phyloP scores from a whole-genome alignment of 2,888 invertebrate species.

The Mesorhabditis sp. region DNA sequence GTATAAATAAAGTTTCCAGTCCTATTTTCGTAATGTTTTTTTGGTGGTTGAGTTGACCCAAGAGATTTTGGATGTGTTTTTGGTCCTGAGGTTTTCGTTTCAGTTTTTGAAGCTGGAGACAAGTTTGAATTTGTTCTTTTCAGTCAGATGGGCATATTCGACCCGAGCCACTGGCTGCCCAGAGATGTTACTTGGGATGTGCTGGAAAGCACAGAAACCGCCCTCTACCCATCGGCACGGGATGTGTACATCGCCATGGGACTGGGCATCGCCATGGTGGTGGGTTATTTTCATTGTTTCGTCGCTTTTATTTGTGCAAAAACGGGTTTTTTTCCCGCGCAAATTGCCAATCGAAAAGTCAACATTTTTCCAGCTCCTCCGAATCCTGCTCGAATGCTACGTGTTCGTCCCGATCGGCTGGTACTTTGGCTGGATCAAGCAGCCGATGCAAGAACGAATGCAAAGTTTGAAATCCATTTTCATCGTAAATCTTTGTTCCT shows the following conservation, averaged over 20 bases:
- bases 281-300: constrained; percentile 15
- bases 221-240: constrained; percentile 35
- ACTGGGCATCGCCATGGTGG: constrained; percentile 29
- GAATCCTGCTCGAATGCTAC: constrained; percentile 40
- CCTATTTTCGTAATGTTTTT: too few species aligned
- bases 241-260: constrained; percentile 39
- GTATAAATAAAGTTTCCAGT: too few species aligned
- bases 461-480: neutral
- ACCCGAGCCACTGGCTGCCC: constrained; percentile 51
- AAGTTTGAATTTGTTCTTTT: neutral
- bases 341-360: neutral
- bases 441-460: constrained; percentile 13
- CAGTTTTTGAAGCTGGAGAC: neutral
- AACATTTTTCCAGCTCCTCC: constrained; percentile 19
- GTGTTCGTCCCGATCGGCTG: constrained; percentile 45
- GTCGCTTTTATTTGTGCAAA: neutral
- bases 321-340: constrained; percentile 15
- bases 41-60: too few species aligned
- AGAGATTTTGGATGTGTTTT: neutral
- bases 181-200: constrained; percentile 46
- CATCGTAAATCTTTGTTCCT: neutral
- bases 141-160: constrained; percentile 29
- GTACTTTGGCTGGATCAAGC: constrained; percentile 35
- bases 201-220: constrained; percentile 30
- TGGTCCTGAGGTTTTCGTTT: neutral